A percentile compares a stretch with the other conserved stretches of the same genome.
phyloP scores from a whole-genome alignment of 2,113 vertebrate species.

The Actinemys pallida region DNA sequence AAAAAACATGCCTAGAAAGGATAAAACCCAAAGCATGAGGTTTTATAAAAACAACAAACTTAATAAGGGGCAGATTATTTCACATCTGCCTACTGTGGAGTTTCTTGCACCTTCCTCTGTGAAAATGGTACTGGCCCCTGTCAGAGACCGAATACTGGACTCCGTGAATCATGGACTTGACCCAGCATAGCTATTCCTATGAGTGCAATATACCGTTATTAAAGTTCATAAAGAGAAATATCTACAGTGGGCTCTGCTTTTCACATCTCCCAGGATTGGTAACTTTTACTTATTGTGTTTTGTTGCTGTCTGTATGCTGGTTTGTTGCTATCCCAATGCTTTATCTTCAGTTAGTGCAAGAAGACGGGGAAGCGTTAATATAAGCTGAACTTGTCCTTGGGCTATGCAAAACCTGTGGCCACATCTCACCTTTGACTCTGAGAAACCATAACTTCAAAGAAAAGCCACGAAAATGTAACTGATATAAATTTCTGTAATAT shows the following conservation, averaged over 20 bases:
- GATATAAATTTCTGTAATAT: background rate
- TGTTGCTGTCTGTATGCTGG: background rate
- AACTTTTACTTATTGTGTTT: background rate
- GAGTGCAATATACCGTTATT: background rate
- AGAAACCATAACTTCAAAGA: background rate
- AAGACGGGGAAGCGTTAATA: background rate
- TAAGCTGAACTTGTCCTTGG: background rate
- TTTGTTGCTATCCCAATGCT: background rate
- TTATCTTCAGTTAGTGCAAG: background rate
- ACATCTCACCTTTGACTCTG: background rate
- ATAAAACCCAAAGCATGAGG: background rate
- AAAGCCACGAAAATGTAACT: background rate
- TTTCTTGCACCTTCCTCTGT: background rate
- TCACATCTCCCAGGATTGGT: background rate
- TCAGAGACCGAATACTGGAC: background rate
- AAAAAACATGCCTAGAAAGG: background rate
- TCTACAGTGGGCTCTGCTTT: background rate
- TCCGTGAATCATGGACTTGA: fast-evolving
- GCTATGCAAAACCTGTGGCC: background rate
- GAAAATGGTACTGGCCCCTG: fast-evolving
- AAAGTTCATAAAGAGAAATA: background rate
- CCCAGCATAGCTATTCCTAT: fast-evolving
- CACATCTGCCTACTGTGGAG: background rate
- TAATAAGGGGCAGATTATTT: background rate
- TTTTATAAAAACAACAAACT: background rate